phyloP scores from a whole-genome alignment of 2,888 invertebrate genomes.

The Morpho deidamia region DNA sequence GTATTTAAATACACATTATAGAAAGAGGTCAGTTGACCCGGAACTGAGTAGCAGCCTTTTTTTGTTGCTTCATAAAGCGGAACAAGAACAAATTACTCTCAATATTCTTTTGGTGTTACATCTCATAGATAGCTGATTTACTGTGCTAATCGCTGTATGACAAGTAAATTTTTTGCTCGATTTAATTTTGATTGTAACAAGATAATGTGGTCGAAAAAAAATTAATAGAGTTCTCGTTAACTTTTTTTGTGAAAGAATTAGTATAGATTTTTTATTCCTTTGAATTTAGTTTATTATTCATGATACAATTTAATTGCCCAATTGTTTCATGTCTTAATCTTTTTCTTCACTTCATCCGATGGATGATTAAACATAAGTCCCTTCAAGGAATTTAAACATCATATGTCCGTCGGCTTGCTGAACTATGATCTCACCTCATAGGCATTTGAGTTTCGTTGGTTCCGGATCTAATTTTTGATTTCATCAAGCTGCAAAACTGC shows the following conservation, averaged over 20 bases:
- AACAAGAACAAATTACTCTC: slow-evolving; percentile 4
- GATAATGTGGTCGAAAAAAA: slow-evolving; percentile 32
- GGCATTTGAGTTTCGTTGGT: no score
- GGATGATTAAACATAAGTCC: no score
- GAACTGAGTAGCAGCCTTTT: slow-evolving; percentile 46
- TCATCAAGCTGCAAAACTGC: no score
- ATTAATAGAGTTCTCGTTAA: slow-evolving; percentile 16
- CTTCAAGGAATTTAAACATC: no score
- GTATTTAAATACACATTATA: slow-evolving; percentile 36
- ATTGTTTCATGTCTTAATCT: no score
- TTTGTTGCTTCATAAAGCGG: slow-evolving; percentile 2
- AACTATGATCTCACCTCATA: no score
- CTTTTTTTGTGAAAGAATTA: not conserved
- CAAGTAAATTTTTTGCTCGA: slow-evolving; percentile 51
- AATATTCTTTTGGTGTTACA: slow-evolving; percentile 6
- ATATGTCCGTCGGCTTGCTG: no score
- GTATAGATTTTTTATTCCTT: not conserved
- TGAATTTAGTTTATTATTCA: not conserved
- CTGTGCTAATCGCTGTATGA: slow-evolving; percentile 52
- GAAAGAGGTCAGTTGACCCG: slow-evolving; percentile 50
- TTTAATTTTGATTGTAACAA: slow-evolving; percentile 29
- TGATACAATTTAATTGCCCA: no score
- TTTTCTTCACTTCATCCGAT: no score
- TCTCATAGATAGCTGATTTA: slow-evolving; percentile 1
- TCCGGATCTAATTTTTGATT: no score